Conservation (phyloP, 2,113 vertebrate species). For the Embiotoca jacksoni region DNA sequence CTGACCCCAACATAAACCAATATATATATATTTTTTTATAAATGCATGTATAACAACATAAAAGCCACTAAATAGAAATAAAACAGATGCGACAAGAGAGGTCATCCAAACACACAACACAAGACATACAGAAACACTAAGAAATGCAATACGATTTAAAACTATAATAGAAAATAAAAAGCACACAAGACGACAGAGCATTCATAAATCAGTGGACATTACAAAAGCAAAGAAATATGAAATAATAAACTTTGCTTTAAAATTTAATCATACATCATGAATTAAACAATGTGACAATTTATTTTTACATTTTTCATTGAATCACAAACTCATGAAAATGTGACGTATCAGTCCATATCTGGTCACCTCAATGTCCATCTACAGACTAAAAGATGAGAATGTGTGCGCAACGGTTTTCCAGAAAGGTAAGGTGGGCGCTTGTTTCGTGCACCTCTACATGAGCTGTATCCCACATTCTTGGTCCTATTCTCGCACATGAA, state of each 20-base stretch:
- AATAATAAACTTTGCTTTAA: too few species aligned
- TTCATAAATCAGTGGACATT: too few species aligned
- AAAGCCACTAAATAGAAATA: not conserved
- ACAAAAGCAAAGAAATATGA: too few species aligned
- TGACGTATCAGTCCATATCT: not conserved
- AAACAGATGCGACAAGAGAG: conserved; percentile 1
- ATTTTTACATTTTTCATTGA: too few species aligned
- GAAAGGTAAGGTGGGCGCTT: not conserved
- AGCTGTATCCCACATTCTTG: not conserved
- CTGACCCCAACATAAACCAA: not conserved
- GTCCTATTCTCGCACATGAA: not conserved
- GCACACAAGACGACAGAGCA: too few species aligned
- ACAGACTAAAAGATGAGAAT: not conserved
- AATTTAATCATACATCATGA: too few species aligned
- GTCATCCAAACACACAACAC: not conserved
- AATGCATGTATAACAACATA: not conserved
- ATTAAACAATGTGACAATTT: too few species aligned
- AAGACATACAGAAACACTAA: too few species aligned
- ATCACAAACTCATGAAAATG: not conserved
- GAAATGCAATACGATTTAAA: too few species aligned
- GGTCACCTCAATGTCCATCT: not conserved
- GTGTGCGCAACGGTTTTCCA: not conserved
- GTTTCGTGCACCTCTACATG: not conserved
- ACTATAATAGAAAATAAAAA: too few species aligned
- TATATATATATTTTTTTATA: too few species aligned